Percentiles rank a stretch among this genome's conserved stretches.
phyloP scores from a whole-genome alignment of 2,888 invertebrate species.

The Drosophila suboccidentalis region DNA sequence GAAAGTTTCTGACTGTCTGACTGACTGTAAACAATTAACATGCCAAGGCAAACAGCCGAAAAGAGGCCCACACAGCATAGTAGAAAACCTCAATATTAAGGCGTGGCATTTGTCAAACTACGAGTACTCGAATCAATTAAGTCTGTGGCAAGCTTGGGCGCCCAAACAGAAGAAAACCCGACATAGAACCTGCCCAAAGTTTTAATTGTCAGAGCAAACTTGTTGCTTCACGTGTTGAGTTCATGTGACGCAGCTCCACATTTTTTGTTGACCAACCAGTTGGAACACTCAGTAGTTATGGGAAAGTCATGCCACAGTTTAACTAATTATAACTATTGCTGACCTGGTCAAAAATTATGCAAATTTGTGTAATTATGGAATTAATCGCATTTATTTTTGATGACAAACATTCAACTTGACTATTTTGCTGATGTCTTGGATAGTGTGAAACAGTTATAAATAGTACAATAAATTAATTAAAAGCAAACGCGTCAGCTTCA shows the following conservation, averaged over 20 bases:
- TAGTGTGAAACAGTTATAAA: constrained; percentile 23
- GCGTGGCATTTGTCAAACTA: constrained; percentile 38
- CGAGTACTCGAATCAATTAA: constrained; percentile 26
- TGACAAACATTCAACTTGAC: constrained; percentile 62
- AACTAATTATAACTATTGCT: constrained; percentile 18
- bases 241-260: constrained; percentile 45
- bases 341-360: constrained; percentile 14
- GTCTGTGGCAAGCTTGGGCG: constrained; percentile 12
- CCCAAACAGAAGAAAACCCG: not conserved
- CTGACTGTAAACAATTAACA: constrained; percentile 62
- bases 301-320: constrained; percentile 56
- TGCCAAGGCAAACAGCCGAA: constrained; percentile 49
- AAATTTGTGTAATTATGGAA: constrained; percentile 11
- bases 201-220: constrained; percentile 61
- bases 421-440: constrained; percentile 47
- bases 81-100: constrained; percentile 37
- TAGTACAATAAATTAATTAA: constrained; percentile 52
- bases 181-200: constrained; percentile 58
- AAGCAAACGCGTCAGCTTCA: constrained; percentile 53
- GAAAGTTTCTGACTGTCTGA: constrained; percentile 70
- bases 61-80: constrained; percentile 30
- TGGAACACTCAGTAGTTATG: constrained; percentile 24
- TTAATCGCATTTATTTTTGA: constrained; percentile 66
- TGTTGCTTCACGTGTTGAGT: constrained; percentile 46
- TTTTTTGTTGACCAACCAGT: constrained; percentile 53